Conservation (phyloP, 2,888 invertebrate genomes). For the Reticulitermes lucifugus region DNA sequence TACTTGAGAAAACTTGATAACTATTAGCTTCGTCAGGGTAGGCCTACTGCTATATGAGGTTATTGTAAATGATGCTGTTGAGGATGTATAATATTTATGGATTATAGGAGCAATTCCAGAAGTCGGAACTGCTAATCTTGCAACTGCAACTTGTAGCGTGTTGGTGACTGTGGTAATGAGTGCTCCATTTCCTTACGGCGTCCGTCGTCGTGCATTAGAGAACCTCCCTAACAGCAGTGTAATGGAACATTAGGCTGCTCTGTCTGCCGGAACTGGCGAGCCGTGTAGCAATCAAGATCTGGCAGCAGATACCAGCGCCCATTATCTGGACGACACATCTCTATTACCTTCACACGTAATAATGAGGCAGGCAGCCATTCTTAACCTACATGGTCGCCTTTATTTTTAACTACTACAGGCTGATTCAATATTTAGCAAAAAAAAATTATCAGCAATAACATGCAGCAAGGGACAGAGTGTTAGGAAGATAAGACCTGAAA, state of each 20-base stretch:
- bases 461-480: too few relatives aligned
- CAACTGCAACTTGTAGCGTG: slow-evolving; percentile 21
- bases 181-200: slow-evolving; percentile 26
- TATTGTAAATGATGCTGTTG: too few relatives aligned
- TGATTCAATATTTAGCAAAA: slow-evolving; percentile 23
- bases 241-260: slow-evolving; percentile 34
- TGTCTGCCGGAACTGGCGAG: slow-evolving; percentile 7
- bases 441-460: not conserved
- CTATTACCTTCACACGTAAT: slow-evolving; percentile 34
- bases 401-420: slow-evolving; percentile 20
- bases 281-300: slow-evolving; percentile 30
- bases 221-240: slow-evolving; percentile 9
- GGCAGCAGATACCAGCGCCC: slow-evolving; percentile 7
- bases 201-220: not conserved
- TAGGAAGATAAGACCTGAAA: too few relatives aligned
- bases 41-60: too few relatives aligned
- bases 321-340: slow-evolving; percentile 35
- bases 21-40: too few relatives aligned
- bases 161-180: slow-evolving; percentile 24
- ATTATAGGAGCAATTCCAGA: not conserved
- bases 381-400: not conserved
- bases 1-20: too few relatives aligned
- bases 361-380: slow-evolving; percentile 21
- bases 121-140: slow-evolving; percentile 15
- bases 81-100: not conserved